These are phyloP conservation scores for Salminus brasiliensis DNA, from an alignment of 2,113 vertebrate genomes.

Conservation along the genomic window DNA sequence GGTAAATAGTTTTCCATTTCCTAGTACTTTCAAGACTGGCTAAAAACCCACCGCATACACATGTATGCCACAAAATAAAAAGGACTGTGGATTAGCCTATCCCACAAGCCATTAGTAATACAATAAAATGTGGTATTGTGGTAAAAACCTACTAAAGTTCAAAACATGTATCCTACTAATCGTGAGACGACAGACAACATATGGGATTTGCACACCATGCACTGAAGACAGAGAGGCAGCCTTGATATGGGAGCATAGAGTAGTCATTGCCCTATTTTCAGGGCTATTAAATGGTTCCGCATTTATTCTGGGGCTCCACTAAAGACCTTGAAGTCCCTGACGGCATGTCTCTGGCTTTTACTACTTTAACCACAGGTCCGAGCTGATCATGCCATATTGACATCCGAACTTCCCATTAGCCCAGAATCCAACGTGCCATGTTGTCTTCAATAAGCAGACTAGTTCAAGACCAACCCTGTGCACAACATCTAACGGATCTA, in stretches of 20 bases:
- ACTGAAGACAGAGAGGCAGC: neutral
- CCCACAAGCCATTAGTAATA: neutral
- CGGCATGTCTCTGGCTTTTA: neutral
- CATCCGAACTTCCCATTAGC: neutral
- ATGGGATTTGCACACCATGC: neutral
- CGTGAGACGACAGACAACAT: neutral
- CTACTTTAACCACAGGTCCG: conserved; percentile 3
- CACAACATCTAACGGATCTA: neutral
- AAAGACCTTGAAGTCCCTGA: conserved; percentile 10
- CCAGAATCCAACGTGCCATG: neutral
- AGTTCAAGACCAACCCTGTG: neutral
- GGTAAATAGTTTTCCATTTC: too few relatives aligned
- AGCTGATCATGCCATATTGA: conserved; percentile 1
- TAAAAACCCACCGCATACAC: too few relatives aligned
- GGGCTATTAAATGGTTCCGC: neutral
- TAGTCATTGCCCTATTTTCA: conserved; percentile 2
- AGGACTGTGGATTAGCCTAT: neutral
- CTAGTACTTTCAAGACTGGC: neutral
- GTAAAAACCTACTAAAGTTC: neutral
- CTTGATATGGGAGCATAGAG: neutral
- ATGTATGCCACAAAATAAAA: too few relatives aligned
- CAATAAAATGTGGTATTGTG: neutral
- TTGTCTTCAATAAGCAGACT: neutral
- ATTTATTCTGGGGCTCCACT: conserved; percentile 9
- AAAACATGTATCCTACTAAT: neutral